Conservation (phyloP, 1,140 invertebrate species). For the Pinna nobilis region DNA sequence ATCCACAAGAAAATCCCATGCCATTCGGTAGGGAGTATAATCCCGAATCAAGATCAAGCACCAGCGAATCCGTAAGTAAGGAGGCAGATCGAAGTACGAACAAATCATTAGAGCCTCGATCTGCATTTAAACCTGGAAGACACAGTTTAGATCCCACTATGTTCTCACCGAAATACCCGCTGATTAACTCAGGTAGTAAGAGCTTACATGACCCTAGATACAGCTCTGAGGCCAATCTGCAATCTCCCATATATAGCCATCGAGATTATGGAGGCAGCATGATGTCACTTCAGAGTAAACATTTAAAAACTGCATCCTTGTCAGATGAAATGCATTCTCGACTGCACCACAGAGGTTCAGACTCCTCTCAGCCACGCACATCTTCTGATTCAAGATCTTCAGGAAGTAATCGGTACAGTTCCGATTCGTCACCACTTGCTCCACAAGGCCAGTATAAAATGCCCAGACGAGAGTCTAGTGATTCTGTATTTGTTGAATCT, state of each 20-base stretch:
- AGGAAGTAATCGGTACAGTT: conserved; percentile 41
- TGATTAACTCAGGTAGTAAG: conserved; percentile 7
- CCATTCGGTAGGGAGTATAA: conserved; percentile 64
- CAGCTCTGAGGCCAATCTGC: conserved; percentile 49
- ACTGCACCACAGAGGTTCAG: conserved; percentile 4
- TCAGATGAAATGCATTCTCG: conserved; percentile 14
- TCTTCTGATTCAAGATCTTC: conserved; percentile 40
- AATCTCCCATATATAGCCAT: conserved; percentile 16
- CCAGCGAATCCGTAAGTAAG: conserved; percentile 45
- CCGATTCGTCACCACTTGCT: conserved; percentile 2
- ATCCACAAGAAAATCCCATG: conserved; percentile 55
- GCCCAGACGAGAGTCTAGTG: conserved; percentile 37
- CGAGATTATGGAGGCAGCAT: conserved; percentile 23
- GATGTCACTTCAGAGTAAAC: conserved; percentile 16
- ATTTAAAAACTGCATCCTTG: conserved; percentile 19
- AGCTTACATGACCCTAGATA: conserved; percentile 43
- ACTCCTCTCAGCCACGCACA: conserved; percentile 32
- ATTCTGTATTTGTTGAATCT: conserved; percentile 46
- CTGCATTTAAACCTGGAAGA: conserved; percentile 35
- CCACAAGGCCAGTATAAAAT: conserved; percentile 20
- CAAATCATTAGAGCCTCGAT: background rate
- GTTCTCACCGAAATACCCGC: conserved; percentile 38
- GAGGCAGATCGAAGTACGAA: conserved; percentile 7
- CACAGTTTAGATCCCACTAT: conserved; percentile 57
- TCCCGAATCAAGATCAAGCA: conserved; percentile 55